Evolutionary conservation across 2,888 invertebrate genomes (phyloP), one percentile per base, ranked within the genome.

Genomic region (Morpho deidamia): DNA sequence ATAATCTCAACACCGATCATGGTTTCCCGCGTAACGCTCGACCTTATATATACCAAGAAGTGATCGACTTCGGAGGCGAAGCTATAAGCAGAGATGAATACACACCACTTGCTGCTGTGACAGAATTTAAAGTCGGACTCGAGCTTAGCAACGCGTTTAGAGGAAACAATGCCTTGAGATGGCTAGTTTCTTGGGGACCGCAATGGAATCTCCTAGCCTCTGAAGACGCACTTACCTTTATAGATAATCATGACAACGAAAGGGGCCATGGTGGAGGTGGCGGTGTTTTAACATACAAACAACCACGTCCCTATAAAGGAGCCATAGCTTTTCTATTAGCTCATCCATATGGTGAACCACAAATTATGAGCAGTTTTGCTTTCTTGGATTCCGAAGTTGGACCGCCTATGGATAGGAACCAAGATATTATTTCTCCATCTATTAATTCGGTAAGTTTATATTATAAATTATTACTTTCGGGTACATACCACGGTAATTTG

Each of bases 171-270:
- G 79, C 88, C 8, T 74, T 95, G 1, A 91, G 91, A 61, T 93
- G 92, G 90, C 74, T 95, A 1, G 61, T 65, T 0, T 91, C 71
- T 56, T 94, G 93, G 88, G 94, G 94, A 37, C 78, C 91, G 0
- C 81, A 72, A 7, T 95, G 95, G 95, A 92, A 91, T 9, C 83
- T 94, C 14, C 62, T 93, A 2, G 81, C 89, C 0, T 74, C 78
- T 44, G 68, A 65, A 41, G 81, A 92, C 56, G 91, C 95, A 0
- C 68, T 95, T 0, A 92, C 93, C 1, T 95, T 96, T 70, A 91
- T 96, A 23, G 96, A 96, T 68, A 96, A 96, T 78, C 96, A 96
- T 70, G 96, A 96, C 74, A 95, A 94, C 65, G 95, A 96, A 63
- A 90, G 96, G 68, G 93, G 92, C 5, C 91, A 92, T 54, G 92